These are phyloP conservation scores for Leucophenga varia DNA, from an alignment of 1,140 invertebrate genomes.

Conservation along the genomic window DNA sequence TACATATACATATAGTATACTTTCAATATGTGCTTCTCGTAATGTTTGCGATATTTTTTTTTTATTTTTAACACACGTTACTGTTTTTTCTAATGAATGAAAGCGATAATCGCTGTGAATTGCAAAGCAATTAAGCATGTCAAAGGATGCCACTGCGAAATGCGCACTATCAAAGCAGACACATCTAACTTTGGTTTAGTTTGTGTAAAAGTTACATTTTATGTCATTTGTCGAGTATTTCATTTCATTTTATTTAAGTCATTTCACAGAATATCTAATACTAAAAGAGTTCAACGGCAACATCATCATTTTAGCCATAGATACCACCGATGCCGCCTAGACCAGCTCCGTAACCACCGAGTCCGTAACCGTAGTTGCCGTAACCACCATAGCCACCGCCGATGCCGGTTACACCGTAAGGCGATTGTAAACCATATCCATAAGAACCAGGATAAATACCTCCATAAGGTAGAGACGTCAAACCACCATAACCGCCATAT, in stretches of 20 bases:
- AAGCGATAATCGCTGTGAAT: slow-evolving; percentile 46
- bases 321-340: slow-evolving; percentile 17
- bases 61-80: too few species aligned
- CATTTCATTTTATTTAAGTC: slow-evolving; percentile 2
- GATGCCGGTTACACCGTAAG: slow-evolving; percentile 13
- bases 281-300: too few species aligned
- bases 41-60: too few species aligned
- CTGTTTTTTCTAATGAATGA: slow-evolving; percentile 50
- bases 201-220: slow-evolving; percentile 1
- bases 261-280: slow-evolving; percentile 22
- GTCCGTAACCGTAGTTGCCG: slow-evolving; percentile 12
- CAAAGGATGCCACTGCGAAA: slow-evolving; percentile 24
- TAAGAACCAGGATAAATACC: slow-evolving; percentile 9
- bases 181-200: not conserved
- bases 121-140: slow-evolving; percentile 31
- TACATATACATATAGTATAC: slow-evolving; percentile 3
- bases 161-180: slow-evolving; percentile 11
- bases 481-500: slow-evolving; percentile 11
- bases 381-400: slow-evolving; percentile 20
- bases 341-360: slow-evolving; percentile 19
- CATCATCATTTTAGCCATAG: slow-evolving; percentile 19
- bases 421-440: slow-evolving; percentile 16
- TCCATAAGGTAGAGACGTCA: slow-evolving; percentile 14
- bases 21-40: too few species aligned
- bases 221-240: slow-evolving; percentile 15